Conservation (phyloP, 2,888 invertebrate genomes). For the Ophraella communa region DNA sequence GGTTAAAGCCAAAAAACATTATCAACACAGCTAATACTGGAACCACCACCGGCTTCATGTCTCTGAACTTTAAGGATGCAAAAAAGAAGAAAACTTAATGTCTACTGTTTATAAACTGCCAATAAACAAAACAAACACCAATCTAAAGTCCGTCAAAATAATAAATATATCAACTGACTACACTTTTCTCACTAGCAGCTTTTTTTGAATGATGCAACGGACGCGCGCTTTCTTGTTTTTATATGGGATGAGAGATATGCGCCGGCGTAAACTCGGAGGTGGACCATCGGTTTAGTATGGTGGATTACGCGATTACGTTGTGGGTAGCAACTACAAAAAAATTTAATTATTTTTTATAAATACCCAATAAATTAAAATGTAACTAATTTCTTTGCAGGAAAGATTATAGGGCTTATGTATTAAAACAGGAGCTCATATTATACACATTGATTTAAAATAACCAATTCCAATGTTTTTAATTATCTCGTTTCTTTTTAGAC, state of each 20-base stretch:
- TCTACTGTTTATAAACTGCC: too few relatives aligned
- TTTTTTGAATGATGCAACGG: constrained; percentile 41
- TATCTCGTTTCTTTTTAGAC: too few relatives aligned
- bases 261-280: constrained; percentile 21
- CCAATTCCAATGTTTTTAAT: too few relatives aligned
- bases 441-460: too few relatives aligned
- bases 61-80: too few relatives aligned
- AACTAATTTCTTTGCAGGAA: too few relatives aligned
- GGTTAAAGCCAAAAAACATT: constrained; percentile 38
- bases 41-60: constrained; percentile 35
- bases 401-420: too few relatives aligned
- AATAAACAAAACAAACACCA: constrained; percentile 3
- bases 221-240: constrained; percentile 31
- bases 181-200: constrained; percentile 33
- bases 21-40: constrained; percentile 34
- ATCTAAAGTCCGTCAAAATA: constrained; percentile 12
- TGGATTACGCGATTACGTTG: neutral
- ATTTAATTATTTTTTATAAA: neutral
- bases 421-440: too few relatives aligned
- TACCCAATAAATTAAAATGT: too few relatives aligned
- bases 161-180: neutral
- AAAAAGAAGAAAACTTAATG: too few relatives aligned
- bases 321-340: too few relatives aligned
- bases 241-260: constrained; percentile 23
- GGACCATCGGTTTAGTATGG: constrained; percentile 8